Evolutionary conservation across 2,113 vertebrate species (phyloP), one percentile per base, ranked within the genome.

Genomic region (Brachyhypopomus gauderio): DNA sequence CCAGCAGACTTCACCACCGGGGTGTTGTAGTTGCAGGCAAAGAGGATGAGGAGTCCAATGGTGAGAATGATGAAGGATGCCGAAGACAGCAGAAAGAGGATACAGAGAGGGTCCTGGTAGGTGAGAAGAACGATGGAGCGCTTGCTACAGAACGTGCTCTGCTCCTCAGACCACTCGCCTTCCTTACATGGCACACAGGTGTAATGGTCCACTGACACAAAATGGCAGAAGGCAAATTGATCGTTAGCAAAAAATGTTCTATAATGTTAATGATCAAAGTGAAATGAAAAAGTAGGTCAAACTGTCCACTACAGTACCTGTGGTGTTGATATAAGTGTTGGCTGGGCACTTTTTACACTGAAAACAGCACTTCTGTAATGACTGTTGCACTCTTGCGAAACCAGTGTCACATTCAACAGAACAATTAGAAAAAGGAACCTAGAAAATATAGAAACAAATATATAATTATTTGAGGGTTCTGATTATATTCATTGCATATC

Each of bases 1-100:
- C 96, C 96, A 0, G 96, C 95, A 0, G 95, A 96, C 88, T 85
- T 95, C 62, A 96, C 96, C 5, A 97, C 94, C 0, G 95, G 96
- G 0, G 93, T 96, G 87, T 94, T 87, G 5, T 85, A 77, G 5
- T 95, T 89, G 23, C 87, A 6, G 38, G 86, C 87, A 2, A 97
- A 97, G 85, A 97, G 87, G 16, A 87, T 8, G 0, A 89, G 66
- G 4, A 93, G 85, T 3, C 84, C 90, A 0, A 79, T 25, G 25
- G 88, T 74, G 6, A 95, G 72, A 79, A 80, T 41, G 27, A 95
- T 77, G 7, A 96, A 62, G n/a, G 88, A 45, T 0, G 45, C 66
- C 0, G 84, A 83, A 4, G 82, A 79, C 0, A 78, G 1, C 76
- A 96, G 72, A 84, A 96, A 88, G 0, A 48, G 85, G 3, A 92